Evolutionary conservation across 2,113 vertebrate genomes (phyloP), one percentile per base, ranked within the genome.

Genomic region (Pachyramphus minor): DNA sequence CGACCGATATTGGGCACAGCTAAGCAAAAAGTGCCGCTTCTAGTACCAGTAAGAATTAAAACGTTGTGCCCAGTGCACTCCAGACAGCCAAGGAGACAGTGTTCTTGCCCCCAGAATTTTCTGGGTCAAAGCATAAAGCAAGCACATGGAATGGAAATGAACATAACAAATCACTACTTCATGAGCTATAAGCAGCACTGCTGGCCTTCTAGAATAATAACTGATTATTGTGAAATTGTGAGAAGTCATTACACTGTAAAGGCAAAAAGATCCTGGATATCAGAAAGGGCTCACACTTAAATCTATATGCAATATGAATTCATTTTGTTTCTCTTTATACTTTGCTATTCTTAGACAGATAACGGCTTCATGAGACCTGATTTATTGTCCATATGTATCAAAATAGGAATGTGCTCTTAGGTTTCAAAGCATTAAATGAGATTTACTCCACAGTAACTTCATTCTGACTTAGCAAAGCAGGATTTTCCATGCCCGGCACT

Each of bases 371-470:
- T 39, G 71, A 95, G 88, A 85, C 92, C 92, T 45, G 87, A 95
- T 94, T 97, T 96, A 94, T 80, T 94, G 96, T 95, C 87, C 81
- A 31, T 84, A 80, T 86, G 55, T 87, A 96, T 92, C 90, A 83
- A 95, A 95, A 91, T n/a, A 84, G 80, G 87, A 94, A 96, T 92
- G 92, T 77, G 93, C 87, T 95, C 84, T 76, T 88, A 93, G 33
- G 1, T 95, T 95, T 91, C 75, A 64, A 93, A 78, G 96, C 96
- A 96, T 97, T 97, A 97, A 97, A 97, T 97, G 86, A 95, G 96
- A 97, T 97, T 97, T 96, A 95, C 94, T 97, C 93, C 93, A 89
- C 96, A 91, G 94, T 84, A 97, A 95, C 94, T 97, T 96, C 90
- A 95, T 94, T 94, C 96, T 90, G 91, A 94, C 95, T 97, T 95